Conservation (phyloP, 2,888 invertebrate genomes). For the Phalangium opilio region DNA sequence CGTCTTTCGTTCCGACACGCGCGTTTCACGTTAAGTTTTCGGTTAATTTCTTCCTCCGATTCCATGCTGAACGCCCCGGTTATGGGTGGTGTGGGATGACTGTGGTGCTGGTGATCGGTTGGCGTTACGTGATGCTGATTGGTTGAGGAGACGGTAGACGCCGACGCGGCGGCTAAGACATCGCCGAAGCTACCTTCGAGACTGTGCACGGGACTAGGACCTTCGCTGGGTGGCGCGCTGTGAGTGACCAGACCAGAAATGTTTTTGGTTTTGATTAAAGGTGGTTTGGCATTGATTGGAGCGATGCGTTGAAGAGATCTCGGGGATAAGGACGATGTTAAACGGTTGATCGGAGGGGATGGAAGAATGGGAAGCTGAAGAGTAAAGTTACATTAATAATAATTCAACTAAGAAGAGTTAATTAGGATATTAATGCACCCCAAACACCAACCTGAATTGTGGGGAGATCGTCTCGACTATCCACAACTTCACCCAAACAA, state of each 20-base stretch:
- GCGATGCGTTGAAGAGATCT: not conserved
- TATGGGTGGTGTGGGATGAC: not conserved
- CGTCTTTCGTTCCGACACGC: conserved; percentile 29
- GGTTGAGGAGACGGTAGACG: too few species aligned
- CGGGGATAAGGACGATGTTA: not conserved
- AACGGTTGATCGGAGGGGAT: too few species aligned
- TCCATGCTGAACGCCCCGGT: not conserved
- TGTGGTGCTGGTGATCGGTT: not conserved
- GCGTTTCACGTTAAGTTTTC: conserved; percentile 9
- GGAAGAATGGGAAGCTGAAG: too few species aligned
- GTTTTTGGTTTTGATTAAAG: not conserved
- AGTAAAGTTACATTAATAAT: too few species aligned
- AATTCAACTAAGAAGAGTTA: too few species aligned
- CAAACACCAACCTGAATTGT: not conserved
- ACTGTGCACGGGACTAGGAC: conserved; percentile 1
- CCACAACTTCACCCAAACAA: conserved; percentile 19
- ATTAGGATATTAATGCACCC: too few species aligned
- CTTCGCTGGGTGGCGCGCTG: not conserved
- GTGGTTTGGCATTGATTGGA: not conserved
- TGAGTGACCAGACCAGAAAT: not conserved
- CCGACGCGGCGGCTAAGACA: too few species aligned
- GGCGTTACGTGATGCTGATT: too few species aligned
- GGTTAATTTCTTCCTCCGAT: conserved; percentile 3
- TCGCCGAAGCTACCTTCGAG: not conserved
- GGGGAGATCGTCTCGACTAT: too few species aligned